These are phyloP conservation scores for Laticauda laticaudata DNA, from an alignment of 2,113 vertebrate genomes.

Conservation along the genomic window DNA sequence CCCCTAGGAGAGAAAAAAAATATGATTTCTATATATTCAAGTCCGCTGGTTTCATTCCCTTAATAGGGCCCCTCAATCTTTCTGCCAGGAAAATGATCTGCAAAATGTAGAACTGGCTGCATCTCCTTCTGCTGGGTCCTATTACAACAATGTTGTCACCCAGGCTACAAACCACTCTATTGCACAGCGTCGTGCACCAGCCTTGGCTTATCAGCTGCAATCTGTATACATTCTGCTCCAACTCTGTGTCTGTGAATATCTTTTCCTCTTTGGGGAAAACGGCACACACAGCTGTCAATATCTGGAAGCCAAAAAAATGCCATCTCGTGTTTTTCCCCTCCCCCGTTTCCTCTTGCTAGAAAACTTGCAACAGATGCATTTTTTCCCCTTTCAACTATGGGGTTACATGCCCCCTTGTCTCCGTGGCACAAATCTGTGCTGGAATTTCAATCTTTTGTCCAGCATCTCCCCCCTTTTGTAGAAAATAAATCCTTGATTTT, in stretches of 20 bases:
- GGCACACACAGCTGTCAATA: neutral
- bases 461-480: constrained; percentile 19
- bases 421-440: neutral
- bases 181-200: constrained; percentile 22
- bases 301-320: neutral
- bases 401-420: constrained; percentile 12
- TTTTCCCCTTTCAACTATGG: constrained; percentile 6
- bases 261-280: constrained; percentile 32
- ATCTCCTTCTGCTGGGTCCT: constrained; percentile 40
- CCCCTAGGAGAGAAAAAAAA: fast-evolving
- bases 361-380: constrained; percentile 20
- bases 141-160: constrained; percentile 52
- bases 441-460: neutral
- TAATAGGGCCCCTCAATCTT: constrained; percentile 70
- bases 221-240: constrained; percentile 11
- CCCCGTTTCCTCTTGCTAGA: neutral
- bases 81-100: constrained; percentile 69
- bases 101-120: constrained; percentile 46
- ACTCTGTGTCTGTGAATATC: constrained; percentile 42
- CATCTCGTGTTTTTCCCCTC: neutral
- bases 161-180: constrained; percentile 32
- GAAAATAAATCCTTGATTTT: neutral
- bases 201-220: constrained; percentile 1
- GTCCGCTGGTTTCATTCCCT: constrained; percentile 57
- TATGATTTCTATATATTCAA: neutral